These are phyloP conservation scores for Carassius carassius DNA, from an alignment of 2,113 vertebrate genomes.

Conservation along the genomic window DNA sequence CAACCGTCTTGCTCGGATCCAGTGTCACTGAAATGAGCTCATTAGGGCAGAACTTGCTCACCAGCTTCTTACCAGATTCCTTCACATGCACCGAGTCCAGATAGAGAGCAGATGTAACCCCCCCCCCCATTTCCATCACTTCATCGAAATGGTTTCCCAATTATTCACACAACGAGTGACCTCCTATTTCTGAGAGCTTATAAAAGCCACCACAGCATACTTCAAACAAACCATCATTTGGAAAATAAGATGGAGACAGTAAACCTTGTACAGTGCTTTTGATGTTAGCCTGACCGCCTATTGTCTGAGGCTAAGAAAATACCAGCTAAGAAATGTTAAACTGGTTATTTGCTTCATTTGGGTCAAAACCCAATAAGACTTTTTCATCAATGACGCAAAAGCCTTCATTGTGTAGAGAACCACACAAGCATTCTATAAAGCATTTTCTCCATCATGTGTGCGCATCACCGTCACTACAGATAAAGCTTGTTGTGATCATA, in stretches of 20 bases:
- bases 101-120: background rate
- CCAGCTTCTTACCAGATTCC: slow-evolving; percentile 11
- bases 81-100: background rate
- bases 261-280: background rate
- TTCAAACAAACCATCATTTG: background rate
- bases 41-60: background rate
- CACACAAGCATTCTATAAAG: background rate
- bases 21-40: background rate
- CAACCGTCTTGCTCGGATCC: background rate
- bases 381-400: background rate
- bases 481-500: too few species aligned
- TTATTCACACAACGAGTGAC: background rate
- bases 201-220: too few species aligned
- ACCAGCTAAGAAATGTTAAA: background rate
- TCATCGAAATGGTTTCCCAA: background rate
- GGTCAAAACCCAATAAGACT: background rate
- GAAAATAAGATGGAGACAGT: background rate
- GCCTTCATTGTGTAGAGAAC: background rate
- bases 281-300: background rate
- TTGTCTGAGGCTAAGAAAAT: background rate
- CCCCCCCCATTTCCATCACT: background rate
- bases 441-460: background rate
- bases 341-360: background rate
- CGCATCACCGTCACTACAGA: too few species aligned
- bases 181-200: background rate